Evolutionary conservation across 2,113 vertebrate genomes (phyloP), one percentile per base, ranked within the genome.

Genomic region (Ondatra zibethicus): DNA sequence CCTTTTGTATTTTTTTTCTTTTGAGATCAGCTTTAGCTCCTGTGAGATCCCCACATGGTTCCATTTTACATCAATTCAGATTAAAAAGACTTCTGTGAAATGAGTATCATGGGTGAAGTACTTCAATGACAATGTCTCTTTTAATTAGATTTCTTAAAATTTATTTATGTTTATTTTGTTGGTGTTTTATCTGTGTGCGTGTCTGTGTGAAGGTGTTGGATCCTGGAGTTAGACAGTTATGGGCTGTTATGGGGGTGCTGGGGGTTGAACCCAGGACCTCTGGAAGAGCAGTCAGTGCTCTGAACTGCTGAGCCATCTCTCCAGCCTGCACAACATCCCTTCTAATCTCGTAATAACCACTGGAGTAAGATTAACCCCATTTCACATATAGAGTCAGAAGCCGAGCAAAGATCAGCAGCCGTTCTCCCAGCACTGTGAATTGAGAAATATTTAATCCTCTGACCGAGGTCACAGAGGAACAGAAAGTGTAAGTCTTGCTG

Each of bases 401-500:
- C 27, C 21, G 55, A 84, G 36, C 66, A 45, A 85, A 33, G 13
- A 78, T 25, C 33, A 95, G 47, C 21, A 17, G 11, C 5, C 29
- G 29, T 29, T 29, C 23, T 90, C 23, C 1, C 21, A 66, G 27
- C 31, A 68, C 61, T 88, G 12, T 25, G 1, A 65, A 89, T 16
- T 85, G 87, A 17, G 21, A 68, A 73, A 58, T 36, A 31, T 96
- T 90, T 81, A 65, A 84, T n/a, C 42, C 80, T 73, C 81, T 16
- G 23, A 81, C 72, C 42, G 27, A 85, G 19, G 63, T 47, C 31
- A 73, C 55, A 21, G 45, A 95, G 78, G 50, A 66, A 81, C 12
- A 95, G 73, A 91, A 89, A 80, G 39, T n/a, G 78, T 89, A 88
- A 80, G 31, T 45, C 50, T 80, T 86, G 12, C 50, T 50, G 45